phyloP scores from a whole-genome alignment of 2,113 vertebrate genomes.

The Ammospiza nelsoni region DNA sequence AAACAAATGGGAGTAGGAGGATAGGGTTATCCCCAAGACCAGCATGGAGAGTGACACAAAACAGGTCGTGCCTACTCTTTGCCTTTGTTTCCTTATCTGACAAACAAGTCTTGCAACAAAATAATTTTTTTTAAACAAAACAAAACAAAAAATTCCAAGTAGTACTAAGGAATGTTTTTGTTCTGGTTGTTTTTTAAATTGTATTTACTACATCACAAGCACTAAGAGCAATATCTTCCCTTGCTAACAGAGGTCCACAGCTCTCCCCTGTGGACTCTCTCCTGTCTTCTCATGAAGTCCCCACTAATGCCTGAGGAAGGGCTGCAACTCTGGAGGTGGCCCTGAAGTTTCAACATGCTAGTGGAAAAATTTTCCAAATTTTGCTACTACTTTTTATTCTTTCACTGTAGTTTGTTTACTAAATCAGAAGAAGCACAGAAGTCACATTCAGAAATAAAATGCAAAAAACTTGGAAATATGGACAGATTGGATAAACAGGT shows the following conservation, averaged over 20 bases:
- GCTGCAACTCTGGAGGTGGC: not conserved
- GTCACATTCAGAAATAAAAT: not conserved
- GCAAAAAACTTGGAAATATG: not conserved
- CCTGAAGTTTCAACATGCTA: not conserved
- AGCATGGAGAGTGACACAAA: fast-evolving
- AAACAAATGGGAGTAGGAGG: not conserved
- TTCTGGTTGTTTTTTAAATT: not conserved
- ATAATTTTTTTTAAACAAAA: fast-evolving
- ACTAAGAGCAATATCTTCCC: not conserved
- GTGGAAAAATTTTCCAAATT: not conserved
- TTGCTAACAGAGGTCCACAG: not conserved
- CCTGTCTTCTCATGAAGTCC: not conserved
- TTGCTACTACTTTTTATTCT: not conserved
- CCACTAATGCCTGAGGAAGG: not conserved
- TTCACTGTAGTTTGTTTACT: not conserved
- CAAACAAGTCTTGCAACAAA: not conserved
- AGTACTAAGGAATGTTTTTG: not conserved
- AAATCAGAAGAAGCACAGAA: not conserved
- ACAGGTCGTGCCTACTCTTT: not conserved
- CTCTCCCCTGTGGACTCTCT: not conserved
- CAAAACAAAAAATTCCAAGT: not conserved
- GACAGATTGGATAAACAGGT: not conserved
- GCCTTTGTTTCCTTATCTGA: not conserved
- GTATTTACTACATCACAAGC: not conserved
- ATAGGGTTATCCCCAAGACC: not conserved